phyloP scores from a whole-genome alignment of 2,797 vertebrate genomes.

The Halcyon badia region DNA sequence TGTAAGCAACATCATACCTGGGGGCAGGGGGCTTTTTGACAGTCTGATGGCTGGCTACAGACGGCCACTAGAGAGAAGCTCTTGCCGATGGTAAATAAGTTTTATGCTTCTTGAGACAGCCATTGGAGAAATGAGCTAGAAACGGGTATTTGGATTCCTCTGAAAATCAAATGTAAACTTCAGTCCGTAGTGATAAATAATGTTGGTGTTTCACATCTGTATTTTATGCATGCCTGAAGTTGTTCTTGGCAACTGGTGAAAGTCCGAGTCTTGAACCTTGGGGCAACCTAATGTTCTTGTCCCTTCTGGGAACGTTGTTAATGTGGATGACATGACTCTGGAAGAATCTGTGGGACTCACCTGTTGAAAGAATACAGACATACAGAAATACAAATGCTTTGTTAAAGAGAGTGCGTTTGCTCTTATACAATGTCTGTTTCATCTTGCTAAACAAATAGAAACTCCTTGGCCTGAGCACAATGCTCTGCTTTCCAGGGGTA shows the following conservation, averaged over 20 bases:
- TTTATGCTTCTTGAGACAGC: background rate
- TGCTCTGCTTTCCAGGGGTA: background rate
- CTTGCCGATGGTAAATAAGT: background rate
- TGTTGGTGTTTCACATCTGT: background rate
- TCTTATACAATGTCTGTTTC: background rate
- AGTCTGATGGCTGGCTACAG: background rate
- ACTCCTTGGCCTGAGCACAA: background rate
- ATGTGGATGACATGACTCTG: background rate
- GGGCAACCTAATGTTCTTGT: background rate
- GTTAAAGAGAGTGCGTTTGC: background rate
- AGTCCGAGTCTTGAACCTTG: background rate
- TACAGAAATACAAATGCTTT: background rate
- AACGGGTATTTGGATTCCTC: background rate
- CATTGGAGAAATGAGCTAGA: background rate
- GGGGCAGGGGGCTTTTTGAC: background rate
- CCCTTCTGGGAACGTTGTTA: background rate
- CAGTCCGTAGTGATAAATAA: background rate
- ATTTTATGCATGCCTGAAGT: background rate
- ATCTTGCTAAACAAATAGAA: background rate
- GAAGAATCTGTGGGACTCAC: background rate
- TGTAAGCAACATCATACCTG: rapidly evolving
- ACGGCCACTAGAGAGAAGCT: background rate
- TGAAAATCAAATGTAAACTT: conserved; percentile 2
- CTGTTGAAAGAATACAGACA: background rate
- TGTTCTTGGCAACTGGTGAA: background rate